phyloP scores from a whole-genome alignment of 1,140 invertebrate genomes.

The Panagrolaimus sp. region DNA sequence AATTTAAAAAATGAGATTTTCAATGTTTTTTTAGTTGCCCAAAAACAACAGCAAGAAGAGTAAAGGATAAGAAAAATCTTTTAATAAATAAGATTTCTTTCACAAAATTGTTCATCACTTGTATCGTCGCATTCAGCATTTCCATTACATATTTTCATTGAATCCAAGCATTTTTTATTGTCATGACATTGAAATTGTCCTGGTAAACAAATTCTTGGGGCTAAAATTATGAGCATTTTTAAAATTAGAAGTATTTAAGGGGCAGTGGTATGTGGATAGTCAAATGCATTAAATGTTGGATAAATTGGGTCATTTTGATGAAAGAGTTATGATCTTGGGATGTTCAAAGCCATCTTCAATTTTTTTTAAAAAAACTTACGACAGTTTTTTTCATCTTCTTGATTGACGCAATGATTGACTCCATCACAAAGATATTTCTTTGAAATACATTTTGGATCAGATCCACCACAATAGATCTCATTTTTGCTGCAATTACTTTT shows the following conservation, averaged over 20 bases:
- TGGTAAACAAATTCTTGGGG: constrained; percentile 64
- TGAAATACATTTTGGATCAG: constrained; percentile 78
- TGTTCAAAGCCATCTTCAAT: neutral
- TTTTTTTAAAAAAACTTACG: constrained; percentile 60
- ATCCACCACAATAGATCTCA: constrained; percentile 83
- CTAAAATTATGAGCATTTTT: constrained; percentile 53
- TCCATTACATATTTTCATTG: constrained; percentile 57
- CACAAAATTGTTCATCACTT: constrained; percentile 51
- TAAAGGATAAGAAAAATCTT: no score
- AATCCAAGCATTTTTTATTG: constrained; percentile 55
- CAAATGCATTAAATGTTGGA: no score
- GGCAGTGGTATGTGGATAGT: no score
- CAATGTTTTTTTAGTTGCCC: no score
- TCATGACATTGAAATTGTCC: constrained; percentile 63
- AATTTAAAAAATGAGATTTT: no score
- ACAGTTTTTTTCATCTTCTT: constrained; percentile 57
- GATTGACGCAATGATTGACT: constrained; percentile 49
- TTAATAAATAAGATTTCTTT: neutral
- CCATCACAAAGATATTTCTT: constrained; percentile 48
- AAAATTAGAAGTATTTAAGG: no score
- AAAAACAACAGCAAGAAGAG: no score
- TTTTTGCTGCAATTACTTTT: constrained; percentile 87
- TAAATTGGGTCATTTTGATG: no score
- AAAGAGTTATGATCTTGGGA: no score
- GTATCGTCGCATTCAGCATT: constrained; percentile 38